Conservation (phyloP, 2,113 vertebrate genomes). For the Engraulis encrasicolus region DNA sequence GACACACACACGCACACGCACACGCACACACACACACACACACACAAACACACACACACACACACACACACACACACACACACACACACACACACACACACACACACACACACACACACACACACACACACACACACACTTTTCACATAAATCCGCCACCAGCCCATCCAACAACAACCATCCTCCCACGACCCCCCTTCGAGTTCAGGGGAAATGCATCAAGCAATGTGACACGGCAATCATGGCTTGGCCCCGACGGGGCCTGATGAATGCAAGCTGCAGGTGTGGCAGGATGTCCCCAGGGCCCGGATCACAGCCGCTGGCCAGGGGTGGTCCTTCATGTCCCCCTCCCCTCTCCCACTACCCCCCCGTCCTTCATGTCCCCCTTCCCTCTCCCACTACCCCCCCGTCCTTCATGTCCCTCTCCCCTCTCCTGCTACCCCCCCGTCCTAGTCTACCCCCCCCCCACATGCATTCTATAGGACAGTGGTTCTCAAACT, state of each 20-base stretch:
- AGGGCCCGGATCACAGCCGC: neutral
- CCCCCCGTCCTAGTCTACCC: neutral
- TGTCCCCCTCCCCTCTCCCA: neutral
- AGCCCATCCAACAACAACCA: too few relatives aligned
- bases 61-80: neutral
- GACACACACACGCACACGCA: too few relatives aligned
- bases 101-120: neutral
- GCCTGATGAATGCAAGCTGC: slow-evolving; percentile 7
- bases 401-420: neutral
- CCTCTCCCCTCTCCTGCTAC: too few relatives aligned
- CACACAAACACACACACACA: too few relatives aligned
- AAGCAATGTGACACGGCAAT: neutral
- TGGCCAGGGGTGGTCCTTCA: neutral
- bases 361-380: too few relatives aligned
- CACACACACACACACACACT: too few relatives aligned
- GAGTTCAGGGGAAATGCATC: neutral
- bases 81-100: neutral
- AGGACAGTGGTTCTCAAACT: too few relatives aligned
- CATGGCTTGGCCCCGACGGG: neutral
- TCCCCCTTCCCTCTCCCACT: neutral
- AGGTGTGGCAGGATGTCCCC: neutral
- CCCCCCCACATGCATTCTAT: too few relatives aligned
- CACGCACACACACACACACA: neutral
- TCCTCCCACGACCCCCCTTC: neutral
- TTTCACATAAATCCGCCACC: too few relatives aligned